Percentiles rank a stretch among this genome's conserved stretches.
These are phyloP conservation scores for Polypterus bichir DNA, from an alignment of 2,113 vertebrate species.

Conservation along the genomic window DNA sequence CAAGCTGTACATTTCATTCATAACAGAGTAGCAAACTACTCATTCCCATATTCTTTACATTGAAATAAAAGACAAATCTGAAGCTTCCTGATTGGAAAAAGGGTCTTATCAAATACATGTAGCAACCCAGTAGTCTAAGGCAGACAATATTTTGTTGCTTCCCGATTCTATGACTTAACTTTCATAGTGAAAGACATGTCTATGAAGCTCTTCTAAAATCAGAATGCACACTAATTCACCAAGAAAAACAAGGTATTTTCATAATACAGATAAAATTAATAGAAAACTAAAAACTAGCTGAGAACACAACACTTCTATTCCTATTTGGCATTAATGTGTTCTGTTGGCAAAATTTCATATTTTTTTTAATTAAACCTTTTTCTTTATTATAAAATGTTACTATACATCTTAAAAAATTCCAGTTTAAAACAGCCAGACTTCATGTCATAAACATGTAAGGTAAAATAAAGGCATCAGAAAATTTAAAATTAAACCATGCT, in stretches of 20 bases:
- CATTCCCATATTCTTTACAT: too few species aligned
- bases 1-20: too few species aligned
- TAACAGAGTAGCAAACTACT: too few species aligned
- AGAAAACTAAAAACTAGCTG: slow-evolving; percentile 8
- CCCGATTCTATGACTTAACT: too few species aligned
- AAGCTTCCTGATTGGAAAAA: too few species aligned
- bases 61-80: too few species aligned
- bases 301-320: slow-evolving; percentile 5
- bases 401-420: neutral
- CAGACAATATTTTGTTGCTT: too few species aligned
- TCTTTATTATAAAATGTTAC: slow-evolving; percentile 13
- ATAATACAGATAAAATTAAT: neutral
- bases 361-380: neutral
- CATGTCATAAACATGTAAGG: neutral
- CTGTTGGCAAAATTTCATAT: slow-evolving; percentile 6
- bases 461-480: too few species aligned
- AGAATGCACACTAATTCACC: neutral
- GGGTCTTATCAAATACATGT: too few species aligned
- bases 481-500: too few species aligned
- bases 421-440: slow-evolving; percentile 10
- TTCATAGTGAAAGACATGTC: too few species aligned
- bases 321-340: slow-evolving; percentile 16
- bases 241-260: neutral
- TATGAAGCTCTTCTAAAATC: neutral
- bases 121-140: too few species aligned